Percentiles rank a stretch among this genome's conserved stretches.
These are phyloP conservation scores for Lottia scabra DNA, from an alignment of 2,888 invertebrate genomes.

Conservation along the genomic window DNA sequence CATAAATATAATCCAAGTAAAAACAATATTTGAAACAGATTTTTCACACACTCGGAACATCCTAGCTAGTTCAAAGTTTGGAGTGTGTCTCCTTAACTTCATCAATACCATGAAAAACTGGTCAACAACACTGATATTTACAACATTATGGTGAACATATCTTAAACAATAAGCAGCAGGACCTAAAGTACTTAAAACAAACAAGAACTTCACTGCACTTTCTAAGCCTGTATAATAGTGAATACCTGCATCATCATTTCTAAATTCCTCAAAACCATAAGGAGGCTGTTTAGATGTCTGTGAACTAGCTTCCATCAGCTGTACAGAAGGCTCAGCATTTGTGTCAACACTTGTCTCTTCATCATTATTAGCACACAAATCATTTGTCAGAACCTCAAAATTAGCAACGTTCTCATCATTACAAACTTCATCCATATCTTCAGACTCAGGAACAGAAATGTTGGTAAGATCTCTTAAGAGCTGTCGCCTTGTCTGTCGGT, in stretches of 20 bases:
- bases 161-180: background rate
- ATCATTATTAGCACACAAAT: too few species aligned
- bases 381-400: too few species aligned
- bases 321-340: too few species aligned
- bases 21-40: too few species aligned
- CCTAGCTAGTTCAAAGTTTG: background rate
- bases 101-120: conserved; percentile 7
- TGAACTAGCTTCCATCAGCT: too few species aligned
- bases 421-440: too few species aligned
- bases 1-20: background rate
- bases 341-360: too few species aligned
- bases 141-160: background rate
- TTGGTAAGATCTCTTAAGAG: too few species aligned
- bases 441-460: background rate
- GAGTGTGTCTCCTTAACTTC: background rate
- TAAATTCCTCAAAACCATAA: background rate
- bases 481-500: background rate
- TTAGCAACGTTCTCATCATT: too few species aligned
- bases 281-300: too few species aligned
- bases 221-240: background rate
- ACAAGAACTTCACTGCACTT: background rate
- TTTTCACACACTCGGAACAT: background rate
- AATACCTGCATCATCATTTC: background rate
- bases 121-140: background rate
- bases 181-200: background rate